Evolutionary conservation across 2,888 invertebrate genomes (phyloP).

Genomic region (Pyrrhosoma nymphula): DNA sequence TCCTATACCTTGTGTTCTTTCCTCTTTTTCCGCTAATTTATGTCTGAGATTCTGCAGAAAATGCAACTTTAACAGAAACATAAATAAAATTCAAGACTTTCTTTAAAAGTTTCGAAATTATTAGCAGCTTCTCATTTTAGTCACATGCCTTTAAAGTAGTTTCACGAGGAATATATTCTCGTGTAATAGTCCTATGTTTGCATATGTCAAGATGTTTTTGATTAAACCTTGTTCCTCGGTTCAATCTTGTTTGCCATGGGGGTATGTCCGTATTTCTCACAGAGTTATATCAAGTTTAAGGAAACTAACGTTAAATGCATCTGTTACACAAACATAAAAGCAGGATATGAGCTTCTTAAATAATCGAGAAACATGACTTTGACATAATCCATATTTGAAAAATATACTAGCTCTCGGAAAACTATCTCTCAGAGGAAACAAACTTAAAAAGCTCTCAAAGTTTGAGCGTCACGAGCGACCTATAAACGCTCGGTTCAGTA

Average conservation of each 20-base stretch:
- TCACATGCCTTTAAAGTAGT: no score
- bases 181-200: no score
- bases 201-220: background rate
- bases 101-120: no score
- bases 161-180: no score
- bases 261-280: background rate
- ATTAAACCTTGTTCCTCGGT: background rate
- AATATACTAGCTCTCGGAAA: background rate
- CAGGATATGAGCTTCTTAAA: background rate
- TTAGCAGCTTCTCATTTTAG: no score
- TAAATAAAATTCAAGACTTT: no score
- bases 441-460: background rate
- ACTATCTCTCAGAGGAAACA: background rate
- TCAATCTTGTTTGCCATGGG: background rate
- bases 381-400: background rate
- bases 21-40: no score
- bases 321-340: background rate
- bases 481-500: background rate
- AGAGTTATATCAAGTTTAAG: background rate
- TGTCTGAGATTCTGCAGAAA: no score
- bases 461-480: background rate
- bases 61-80: no score
- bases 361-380: background rate
- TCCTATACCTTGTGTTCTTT: no score
- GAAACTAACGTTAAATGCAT: background rate